Percentiles rank a stretch among this genome's conserved stretches.
Evolutionary conservation across 1,140 invertebrate species (phyloP).

Genomic region (Nixonia krombeini): DNA sequence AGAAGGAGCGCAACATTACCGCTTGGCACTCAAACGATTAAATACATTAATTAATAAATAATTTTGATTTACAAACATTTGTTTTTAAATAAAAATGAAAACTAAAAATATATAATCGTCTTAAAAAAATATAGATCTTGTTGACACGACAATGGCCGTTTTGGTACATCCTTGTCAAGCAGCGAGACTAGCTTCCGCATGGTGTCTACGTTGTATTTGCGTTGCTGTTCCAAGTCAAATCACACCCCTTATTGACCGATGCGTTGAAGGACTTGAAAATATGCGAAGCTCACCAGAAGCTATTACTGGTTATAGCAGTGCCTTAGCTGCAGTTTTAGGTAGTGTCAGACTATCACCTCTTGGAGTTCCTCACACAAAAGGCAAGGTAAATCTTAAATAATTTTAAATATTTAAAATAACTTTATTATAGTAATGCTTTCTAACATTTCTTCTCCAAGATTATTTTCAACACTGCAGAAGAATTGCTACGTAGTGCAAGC

Average conservation of each 20-base stretch:
- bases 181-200: conserved; percentile 92
- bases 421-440: conserved; percentile 1
- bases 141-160: conserved; percentile 79
- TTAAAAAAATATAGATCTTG: conserved; percentile 63
- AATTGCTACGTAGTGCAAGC: conserved; percentile 95
- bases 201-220: conserved; percentile 93
- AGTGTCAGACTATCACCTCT: conserved; percentile 91
- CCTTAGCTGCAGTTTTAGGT: conserved; percentile 92
- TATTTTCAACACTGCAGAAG: conserved; percentile 97
- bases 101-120: conserved; percentile 16
- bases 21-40: too few species aligned
- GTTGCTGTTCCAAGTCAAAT: conserved; percentile 94
- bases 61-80: too few species aligned
- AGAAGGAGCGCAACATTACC: too few species aligned
- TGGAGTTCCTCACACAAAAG: conserved; percentile 96
- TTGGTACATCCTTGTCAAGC: conserved; percentile 94
- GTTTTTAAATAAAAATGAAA: conserved; percentile 13
- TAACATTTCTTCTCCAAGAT: conserved; percentile 75
- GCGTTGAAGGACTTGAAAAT: conserved; percentile 88
- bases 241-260: conserved; percentile 92
- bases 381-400: conserved; percentile 79
- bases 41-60: too few species aligned
- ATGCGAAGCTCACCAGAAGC: conserved; percentile 93
- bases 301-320: conserved; percentile 93
- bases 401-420: conserved; percentile 4